phyloP scores from a whole-genome alignment of 92 coral and sea anemone species.

The Isaurus tuberculatus region DNA sequence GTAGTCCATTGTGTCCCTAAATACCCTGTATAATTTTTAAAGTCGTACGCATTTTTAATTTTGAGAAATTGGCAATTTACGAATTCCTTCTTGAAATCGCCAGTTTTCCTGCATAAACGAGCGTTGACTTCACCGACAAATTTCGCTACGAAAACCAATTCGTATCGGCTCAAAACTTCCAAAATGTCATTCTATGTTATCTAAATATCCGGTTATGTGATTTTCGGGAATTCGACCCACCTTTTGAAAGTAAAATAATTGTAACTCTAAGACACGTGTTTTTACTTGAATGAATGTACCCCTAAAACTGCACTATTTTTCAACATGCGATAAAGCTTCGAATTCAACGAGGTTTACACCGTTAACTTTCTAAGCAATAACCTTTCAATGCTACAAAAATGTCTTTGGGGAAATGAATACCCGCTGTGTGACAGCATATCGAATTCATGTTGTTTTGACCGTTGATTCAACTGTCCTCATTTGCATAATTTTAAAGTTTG shows the following conservation, averaged over 20 bases:
- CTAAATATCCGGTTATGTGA: constrained; percentile 47
- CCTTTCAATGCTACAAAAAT: constrained; percentile 59
- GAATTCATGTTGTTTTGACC: constrained; percentile 57
- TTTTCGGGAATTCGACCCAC: constrained; percentile 49
- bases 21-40: too few species aligned
- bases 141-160: constrained; percentile 51
- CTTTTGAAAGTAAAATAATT: constrained; percentile 51
- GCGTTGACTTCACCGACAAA: too few species aligned
- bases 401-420: constrained; percentile 64
- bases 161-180: constrained; percentile 1
- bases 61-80: too few species aligned
- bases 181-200: constrained; percentile 10
- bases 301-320: constrained; percentile 50
- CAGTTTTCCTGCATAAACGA: too few species aligned
- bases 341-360: constrained; percentile 47
- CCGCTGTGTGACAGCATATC: constrained; percentile 54
- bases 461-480: constrained; percentile 46
- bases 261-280: constrained; percentile 41
- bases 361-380: constrained; percentile 42
- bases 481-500: constrained; percentile 9
- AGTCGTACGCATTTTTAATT: too few species aligned
- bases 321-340: constrained; percentile 68
- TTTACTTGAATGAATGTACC: constrained; percentile 45
- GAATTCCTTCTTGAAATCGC: too few species aligned
- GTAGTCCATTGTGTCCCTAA: too few species aligned